A percentile compares a stretch with the other conserved stretches of the same genome.
phyloP scores from a whole-genome alignment of 2,797 vertebrate species.

The Bryconaethiops microstoma region DNA sequence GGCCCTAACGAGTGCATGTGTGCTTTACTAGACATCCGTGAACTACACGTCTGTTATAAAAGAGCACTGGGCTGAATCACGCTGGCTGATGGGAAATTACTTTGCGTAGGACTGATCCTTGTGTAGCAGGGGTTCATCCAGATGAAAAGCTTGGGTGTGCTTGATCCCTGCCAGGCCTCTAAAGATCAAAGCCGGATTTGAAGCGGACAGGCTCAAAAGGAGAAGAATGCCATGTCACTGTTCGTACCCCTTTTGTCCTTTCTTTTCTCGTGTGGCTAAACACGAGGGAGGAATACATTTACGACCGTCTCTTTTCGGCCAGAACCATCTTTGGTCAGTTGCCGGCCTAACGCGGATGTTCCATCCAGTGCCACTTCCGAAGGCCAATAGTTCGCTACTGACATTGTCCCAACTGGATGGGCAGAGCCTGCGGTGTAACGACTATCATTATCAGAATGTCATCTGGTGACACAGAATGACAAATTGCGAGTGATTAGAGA shows the following conservation, averaged over 20 bases:
- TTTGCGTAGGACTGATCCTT: constrained; percentile 29
- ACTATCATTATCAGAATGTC: constrained; percentile 23
- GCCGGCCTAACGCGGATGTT: neutral
- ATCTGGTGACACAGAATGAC: constrained; percentile 16
- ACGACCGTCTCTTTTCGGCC: neutral
- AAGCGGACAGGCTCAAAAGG: constrained; percentile 36
- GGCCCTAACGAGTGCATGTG: neutral
- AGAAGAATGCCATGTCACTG: constrained; percentile 7
- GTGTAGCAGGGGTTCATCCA: constrained; percentile 21
- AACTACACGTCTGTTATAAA: neutral
- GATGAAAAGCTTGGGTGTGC: constrained; percentile 34
- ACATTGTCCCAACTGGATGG: constrained; percentile 2
- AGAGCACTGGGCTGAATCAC: constrained; percentile 13
- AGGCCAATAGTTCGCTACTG: neutral
- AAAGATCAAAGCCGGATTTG: constrained; percentile 44
- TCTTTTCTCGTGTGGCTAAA: neutral
- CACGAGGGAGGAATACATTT: neutral
- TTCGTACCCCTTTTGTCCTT: neutral
- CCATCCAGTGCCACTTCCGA: neutral
- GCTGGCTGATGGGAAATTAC: constrained; percentile 22
- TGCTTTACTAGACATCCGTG: constrained; percentile 21
- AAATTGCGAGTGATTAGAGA: constrained; percentile 17
- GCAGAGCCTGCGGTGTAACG: constrained; percentile 5
- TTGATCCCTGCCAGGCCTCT: constrained; percentile 30
- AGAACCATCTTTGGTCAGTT: neutral